Evolutionary conservation across 2,113 vertebrate species (phyloP), one percentile per base, ranked within the genome.

Genomic region (Turnix velox): DNA sequence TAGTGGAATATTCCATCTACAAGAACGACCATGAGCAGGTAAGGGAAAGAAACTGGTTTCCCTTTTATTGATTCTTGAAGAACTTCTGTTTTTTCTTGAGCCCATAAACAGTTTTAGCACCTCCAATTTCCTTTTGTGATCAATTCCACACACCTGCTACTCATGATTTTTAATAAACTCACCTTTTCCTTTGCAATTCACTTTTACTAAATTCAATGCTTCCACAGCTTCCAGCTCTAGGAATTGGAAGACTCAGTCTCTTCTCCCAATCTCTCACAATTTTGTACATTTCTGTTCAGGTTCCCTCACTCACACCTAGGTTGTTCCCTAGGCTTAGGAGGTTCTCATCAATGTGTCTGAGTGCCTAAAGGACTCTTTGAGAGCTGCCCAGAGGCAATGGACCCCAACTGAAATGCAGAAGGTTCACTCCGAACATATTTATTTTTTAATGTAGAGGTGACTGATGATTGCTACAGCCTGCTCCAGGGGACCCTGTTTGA

Each of bases 361-460:
- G n/a, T 4, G 25, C 35, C 20, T 40, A 39, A 67, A 73, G 33
- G 7, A n/a, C n/a, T n/a, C n/a, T n/a, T n/a, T n/a, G n/a, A n/a
- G n/a, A n/a, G n/a, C n/a, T n/a, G 23, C 43, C 11, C 24, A 40
- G 28, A 39, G 13, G 16, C 0, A 2, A 59, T 1, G 2, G 33
- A 20, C 18, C 46, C 40, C 6, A 27, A 71, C 18, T n/a, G 11
- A 28, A 65, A 51, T 5, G 49, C 8, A 19, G 51, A 10, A 58
- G 14, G 11, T 18, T 77, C 65, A 7, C 17, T 6, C n/a, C 71
- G 31, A 40, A 71, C 14, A 4, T 14, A 8, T 37, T 25, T 16
- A 25, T 9, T 16, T 28, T 39, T 46, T 33, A 49, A 65, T 12
- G 9, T 14, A 18, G 28, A 18, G 22, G 22, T 39, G 16, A 25